Evolutionary conservation across 2,888 invertebrate species (phyloP), one percentile per base, ranked within the genome.

Genomic region (Napeogenes sylphis): DNA sequence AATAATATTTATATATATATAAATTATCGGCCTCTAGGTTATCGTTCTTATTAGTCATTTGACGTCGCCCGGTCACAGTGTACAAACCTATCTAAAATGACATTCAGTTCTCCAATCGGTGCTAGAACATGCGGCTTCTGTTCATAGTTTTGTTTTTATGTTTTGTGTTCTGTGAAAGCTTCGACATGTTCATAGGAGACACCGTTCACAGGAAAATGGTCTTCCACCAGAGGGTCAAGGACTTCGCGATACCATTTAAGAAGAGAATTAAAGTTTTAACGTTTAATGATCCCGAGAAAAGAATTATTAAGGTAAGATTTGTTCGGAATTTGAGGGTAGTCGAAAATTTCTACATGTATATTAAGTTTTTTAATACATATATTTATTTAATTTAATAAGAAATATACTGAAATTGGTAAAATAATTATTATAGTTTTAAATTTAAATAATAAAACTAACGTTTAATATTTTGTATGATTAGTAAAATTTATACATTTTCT

Each of bases 141-240:
- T 73, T 81, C 67, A 68, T 84, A 74, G 73, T 81, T 68, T 68
- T 81, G 21, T 61, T 69, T 33, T 71, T 74, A 67, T 78, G 76
- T 73, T 70, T 78, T 71, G 71, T 77, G 73, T 78, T 78, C 75
- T 81, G 79, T 76, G 75, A 73, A 66, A 72, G 77, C 64, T 80
- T 72, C 77, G 90, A 90, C 69, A 90, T 90, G 90, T 85, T 90
- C 64, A 73, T 84, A 30, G 90, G 90, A 55, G 90, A 90, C 68
- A 88, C 84, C 2, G 87, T 90, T 68, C 90, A 88, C 68, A 81
- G 85, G 67, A 90, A 90, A 76, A 88, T 90, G 90, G 85, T 90
- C 63, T 90, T 87, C 71, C 90, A 90, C 64, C 85, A 90, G 68
- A 83, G 90, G 70, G 79, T 90, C 35, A 90, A 90, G 71, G 87